phyloP scores from a whole-genome alignment of 2,113 vertebrate species.

The Channa maculata region DNA sequence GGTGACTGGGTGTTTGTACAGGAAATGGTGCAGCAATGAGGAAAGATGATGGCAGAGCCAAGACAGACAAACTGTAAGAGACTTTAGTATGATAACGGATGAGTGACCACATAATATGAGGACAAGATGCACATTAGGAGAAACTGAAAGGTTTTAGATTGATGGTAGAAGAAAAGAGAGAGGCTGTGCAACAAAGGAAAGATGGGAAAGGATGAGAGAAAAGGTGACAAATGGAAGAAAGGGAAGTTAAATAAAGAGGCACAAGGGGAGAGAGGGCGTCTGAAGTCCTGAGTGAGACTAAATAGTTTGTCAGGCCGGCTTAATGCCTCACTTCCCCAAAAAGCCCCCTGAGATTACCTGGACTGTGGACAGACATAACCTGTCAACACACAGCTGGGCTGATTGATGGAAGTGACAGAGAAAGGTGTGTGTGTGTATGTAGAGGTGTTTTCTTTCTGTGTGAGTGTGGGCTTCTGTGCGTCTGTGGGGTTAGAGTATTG shows the following conservation, averaged over 20 bases:
- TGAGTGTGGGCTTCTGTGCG: slow-evolving; percentile 48
- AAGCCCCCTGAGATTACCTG: slow-evolving; percentile 78
- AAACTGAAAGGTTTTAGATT: slow-evolving; percentile 34
- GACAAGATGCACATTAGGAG: slow-evolving; percentile 46
- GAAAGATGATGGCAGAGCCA: not conserved
- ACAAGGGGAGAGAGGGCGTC: slow-evolving; percentile 45
- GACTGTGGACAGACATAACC: slow-evolving; percentile 76
- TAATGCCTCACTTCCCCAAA: slow-evolving; percentile 79
- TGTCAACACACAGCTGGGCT: slow-evolving; percentile 69
- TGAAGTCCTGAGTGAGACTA: slow-evolving; percentile 75
- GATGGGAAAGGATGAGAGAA: slow-evolving; percentile 20
- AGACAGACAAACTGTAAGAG: not conserved
- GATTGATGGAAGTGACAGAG: slow-evolving; percentile 77
- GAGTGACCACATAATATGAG: slow-evolving; percentile 39
- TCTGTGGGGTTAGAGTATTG: slow-evolving; percentile 78
- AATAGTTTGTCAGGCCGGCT: slow-evolving; percentile 77
- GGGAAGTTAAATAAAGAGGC: slow-evolving; percentile 42
- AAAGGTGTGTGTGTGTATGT: slow-evolving; percentile 57
- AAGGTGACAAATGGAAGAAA: slow-evolving; percentile 46
- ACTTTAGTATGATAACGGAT: slow-evolving; percentile 42
- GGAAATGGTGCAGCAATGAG: not conserved
- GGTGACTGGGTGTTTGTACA: not conserved
- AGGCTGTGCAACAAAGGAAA: slow-evolving; percentile 15
- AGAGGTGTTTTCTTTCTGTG: slow-evolving; percentile 32
- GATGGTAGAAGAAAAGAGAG: slow-evolving; percentile 17